phyloP scores from a whole-genome alignment of 2,113 vertebrate genomes.

The Chlorocebus sabaeus region DNA sequence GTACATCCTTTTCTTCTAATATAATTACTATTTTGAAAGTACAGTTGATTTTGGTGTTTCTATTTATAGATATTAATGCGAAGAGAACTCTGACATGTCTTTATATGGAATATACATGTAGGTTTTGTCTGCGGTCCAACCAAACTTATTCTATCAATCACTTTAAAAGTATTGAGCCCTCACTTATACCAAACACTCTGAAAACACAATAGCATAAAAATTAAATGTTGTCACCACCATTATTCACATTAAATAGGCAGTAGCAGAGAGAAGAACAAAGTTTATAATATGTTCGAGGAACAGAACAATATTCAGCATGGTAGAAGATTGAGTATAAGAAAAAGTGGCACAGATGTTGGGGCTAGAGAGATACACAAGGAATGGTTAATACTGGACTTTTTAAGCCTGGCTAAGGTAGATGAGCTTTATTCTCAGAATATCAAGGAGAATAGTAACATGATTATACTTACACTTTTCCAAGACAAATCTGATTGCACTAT shows the following conservation, averaged over 20 bases:
- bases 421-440: not conserved
- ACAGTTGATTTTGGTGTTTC: not conserved
- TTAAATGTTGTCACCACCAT: not conserved
- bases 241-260: not conserved
- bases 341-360: not conserved
- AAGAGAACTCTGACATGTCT: not conserved
- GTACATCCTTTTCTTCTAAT: not conserved
- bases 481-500: not conserved
- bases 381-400: not conserved
- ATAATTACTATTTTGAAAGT: not conserved
- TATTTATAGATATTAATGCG: not conserved
- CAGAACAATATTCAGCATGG: not conserved
- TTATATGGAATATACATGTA: not conserved
- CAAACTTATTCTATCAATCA: not conserved
- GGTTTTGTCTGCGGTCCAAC: not conserved
- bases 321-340: not conserved
- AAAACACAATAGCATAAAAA: not conserved
- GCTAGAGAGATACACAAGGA: not conserved
- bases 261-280: not conserved
- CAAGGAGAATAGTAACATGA: not conserved
- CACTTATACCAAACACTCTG: not conserved
- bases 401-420: not conserved
- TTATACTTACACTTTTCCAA: not conserved
- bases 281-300: not conserved
- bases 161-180: not conserved